Percentiles rank a stretch among this genome's conserved stretches.
Conservation (phyloP, 2,888 invertebrate genomes). For the Theodoxus fluviatilis region DNA sequence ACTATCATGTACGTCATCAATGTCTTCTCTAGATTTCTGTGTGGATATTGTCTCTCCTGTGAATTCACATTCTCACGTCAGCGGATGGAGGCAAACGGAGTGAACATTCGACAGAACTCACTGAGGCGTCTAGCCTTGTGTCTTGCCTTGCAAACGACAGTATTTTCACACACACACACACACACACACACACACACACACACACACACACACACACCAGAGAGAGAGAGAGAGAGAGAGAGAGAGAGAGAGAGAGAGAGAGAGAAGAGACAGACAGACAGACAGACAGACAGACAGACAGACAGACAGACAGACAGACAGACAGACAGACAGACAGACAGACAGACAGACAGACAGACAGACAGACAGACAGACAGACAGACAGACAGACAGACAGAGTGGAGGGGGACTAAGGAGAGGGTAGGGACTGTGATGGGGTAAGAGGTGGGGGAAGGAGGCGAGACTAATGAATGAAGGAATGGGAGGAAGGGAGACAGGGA, state of each 20-base stretch:
- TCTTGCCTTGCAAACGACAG: no score
- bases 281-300: slow-evolving; percentile 9
- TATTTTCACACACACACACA: slow-evolving; percentile 18
- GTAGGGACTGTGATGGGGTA: neutral
- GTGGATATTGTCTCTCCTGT: no score
- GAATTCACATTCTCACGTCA: no score
- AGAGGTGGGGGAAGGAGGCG: no score
- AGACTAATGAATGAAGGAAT: no score
- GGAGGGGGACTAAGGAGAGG: neutral
- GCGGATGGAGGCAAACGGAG: no score
- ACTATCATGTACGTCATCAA: no score
- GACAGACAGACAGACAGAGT: neutral
- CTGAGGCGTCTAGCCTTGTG: no score
- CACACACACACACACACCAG: slow-evolving; percentile 1
- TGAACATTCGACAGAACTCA: no score
- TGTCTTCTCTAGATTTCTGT: no score
- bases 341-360: neutral
- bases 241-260: neutral
- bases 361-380: neutral
- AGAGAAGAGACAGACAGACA: slow-evolving; percentile 18
- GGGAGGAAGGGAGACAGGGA: no score
- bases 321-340: neutral
- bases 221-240: no score
- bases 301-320: neutral
- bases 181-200: neutral